Percentiles rank a stretch among this genome's conserved stretches.
Evolutionary conservation across 2,113 vertebrate genomes (phyloP).

Genomic region (Grantiella picta): DNA sequence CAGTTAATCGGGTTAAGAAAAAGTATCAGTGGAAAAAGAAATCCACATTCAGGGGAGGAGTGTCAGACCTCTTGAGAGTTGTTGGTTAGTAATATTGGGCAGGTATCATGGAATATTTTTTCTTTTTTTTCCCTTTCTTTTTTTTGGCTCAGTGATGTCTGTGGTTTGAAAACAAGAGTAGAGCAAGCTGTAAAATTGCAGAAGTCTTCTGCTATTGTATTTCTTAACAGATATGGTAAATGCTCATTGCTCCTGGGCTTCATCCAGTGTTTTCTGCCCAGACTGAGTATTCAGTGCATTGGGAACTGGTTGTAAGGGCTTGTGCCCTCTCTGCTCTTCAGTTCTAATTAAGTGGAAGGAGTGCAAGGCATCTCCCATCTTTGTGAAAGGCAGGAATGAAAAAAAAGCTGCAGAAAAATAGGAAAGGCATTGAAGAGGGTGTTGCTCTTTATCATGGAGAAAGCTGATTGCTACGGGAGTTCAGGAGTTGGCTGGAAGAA

Average conservation of each 20-base stretch:
- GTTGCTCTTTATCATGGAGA: neutral
- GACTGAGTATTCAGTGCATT: neutral
- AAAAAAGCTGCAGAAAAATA: neutral
- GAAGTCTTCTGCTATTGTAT: neutral
- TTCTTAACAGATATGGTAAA: neutral
- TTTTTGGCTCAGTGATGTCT: neutral
- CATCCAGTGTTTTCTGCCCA: neutral
- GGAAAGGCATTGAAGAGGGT: neutral
- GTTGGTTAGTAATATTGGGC: neutral
- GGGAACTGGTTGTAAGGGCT: neutral
- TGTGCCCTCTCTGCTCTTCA: neutral
- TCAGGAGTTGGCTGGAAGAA: rapidly evolving
- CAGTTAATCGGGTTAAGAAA: slow-evolving; percentile 34
- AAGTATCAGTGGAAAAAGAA: neutral
- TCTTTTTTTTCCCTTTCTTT: neutral
- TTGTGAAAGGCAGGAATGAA: neutral
- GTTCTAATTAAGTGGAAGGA: neutral
- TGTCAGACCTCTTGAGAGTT: neutral
- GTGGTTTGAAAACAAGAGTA: neutral
- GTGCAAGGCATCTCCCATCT: neutral
- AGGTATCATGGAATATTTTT: neutral
- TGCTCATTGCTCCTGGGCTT: neutral
- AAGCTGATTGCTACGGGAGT: neutral
- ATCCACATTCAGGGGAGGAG: neutral
- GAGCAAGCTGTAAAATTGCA: neutral